phyloP scores from a whole-genome alignment of 2,888 invertebrate species.

The Tholera decimalis region DNA sequence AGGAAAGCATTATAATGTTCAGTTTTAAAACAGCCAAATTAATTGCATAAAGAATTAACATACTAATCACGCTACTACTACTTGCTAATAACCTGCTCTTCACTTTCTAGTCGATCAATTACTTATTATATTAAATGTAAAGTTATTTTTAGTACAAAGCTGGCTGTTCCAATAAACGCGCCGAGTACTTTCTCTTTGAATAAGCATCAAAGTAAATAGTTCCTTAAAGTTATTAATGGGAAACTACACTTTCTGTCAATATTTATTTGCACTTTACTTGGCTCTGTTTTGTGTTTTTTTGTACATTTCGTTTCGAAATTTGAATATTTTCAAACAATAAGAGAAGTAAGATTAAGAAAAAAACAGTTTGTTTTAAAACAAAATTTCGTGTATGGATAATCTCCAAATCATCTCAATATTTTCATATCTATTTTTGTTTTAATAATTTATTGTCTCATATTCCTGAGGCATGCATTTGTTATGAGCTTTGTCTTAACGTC shows the following conservation, averaged over 20 bases:
- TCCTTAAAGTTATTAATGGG: slow-evolving; percentile 62
- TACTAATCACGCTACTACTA: not conserved
- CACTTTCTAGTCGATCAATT: slow-evolving; percentile 33
- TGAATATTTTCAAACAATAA: too few relatives aligned
- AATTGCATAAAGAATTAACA: slow-evolving; percentile 1
- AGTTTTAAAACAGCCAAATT: too few relatives aligned
- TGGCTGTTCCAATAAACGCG: slow-evolving; percentile 15
- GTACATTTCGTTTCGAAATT: slow-evolving; percentile 1
- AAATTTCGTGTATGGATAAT: too few relatives aligned
- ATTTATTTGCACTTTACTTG: slow-evolving; percentile 28
- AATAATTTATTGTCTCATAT: too few relatives aligned
- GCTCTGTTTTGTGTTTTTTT: not conserved
- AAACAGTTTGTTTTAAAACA: too few relatives aligned
- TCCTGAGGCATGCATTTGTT: too few relatives aligned
- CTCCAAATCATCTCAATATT: too few relatives aligned
- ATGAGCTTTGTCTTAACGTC: too few relatives aligned
- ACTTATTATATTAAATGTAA: slow-evolving; percentile 1
- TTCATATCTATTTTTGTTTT: too few relatives aligned
- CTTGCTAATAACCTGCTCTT: not conserved
- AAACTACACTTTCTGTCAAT: slow-evolving; percentile 22
- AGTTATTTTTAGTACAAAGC: slow-evolving; percentile 16
- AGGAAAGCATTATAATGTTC: too few relatives aligned
- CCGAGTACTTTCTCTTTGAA: slow-evolving; percentile 50
- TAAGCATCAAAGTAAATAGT: slow-evolving; percentile 27
- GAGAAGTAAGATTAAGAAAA: too few relatives aligned